A percentile compares a stretch with the other conserved stretches of the same genome.
phyloP scores from a whole-genome alignment of 1,140 invertebrate genomes.

The Drosophila truncata region DNA sequence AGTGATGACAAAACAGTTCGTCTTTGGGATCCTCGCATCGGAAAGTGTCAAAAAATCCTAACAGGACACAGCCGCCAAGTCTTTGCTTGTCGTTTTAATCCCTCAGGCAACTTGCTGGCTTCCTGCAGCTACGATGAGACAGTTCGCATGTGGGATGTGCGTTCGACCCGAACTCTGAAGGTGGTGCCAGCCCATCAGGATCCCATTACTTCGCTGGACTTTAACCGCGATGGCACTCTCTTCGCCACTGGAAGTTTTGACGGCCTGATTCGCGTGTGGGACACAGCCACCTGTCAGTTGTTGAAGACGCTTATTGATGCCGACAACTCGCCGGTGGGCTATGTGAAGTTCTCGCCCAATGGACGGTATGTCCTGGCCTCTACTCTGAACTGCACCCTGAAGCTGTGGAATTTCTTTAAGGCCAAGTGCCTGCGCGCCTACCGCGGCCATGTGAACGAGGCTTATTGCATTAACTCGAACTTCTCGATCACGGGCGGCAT shows the following conservation, averaged over 20 bases:
- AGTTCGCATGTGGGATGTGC: conserved; percentile 64
- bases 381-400: conserved; percentile 57
- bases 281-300: conserved; percentile 39
- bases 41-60: conserved; percentile 14
- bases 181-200: conserved; percentile 52
- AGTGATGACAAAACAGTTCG: conserved; percentile 54
- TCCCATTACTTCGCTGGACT: conserved; percentile 62
- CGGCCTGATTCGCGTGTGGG: conserved; percentile 66
- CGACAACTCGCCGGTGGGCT: conserved; percentile 61
- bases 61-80: conserved; percentile 26
- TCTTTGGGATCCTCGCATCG: conserved; percentile 47
- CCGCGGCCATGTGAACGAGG: conserved; percentile 51
- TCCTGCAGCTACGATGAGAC: conserved; percentile 51
- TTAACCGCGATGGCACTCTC: conserved; percentile 50
- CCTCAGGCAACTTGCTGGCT: conserved; percentile 50
- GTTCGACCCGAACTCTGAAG: conserved; percentile 35
- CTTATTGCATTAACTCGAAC: conserved; percentile 57
- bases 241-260: conserved; percentile 67
- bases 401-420: conserved; percentile 65
- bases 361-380: conserved; percentile 62
- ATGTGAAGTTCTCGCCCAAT: conserved; percentile 65
- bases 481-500: conserved; percentile 65
- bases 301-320: conserved; percentile 62
- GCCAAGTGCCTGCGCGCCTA: conserved; percentile 63
- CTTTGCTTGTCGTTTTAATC: conserved; percentile 65